Evolutionary conservation across 1,140 invertebrate species (phyloP), one percentile per base, ranked within the genome.

Genomic region (Habropoda laboriosa): DNA sequence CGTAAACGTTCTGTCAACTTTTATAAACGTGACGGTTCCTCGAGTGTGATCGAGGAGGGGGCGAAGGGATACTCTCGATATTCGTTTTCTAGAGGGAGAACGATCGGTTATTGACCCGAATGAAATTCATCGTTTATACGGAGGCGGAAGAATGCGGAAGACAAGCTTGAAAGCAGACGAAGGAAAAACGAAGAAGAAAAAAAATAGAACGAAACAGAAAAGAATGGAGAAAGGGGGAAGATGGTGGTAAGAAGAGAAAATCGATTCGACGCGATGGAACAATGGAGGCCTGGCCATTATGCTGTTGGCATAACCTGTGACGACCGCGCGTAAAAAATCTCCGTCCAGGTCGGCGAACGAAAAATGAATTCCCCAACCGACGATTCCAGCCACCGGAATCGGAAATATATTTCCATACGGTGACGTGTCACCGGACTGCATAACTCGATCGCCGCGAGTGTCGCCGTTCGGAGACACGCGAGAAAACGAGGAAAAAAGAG

Each of bases 311-410:
- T 66, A n/a, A 78, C 75, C 67, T 78, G 55, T 60, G 51, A 71
- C 35, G 18, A 18, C 32, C 8, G 21, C 49, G 70, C 53, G 53
- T 70, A 72, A 72, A n/a, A 72, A 60, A 72, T 61, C 70, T 77
- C 45, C 45, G 63, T 53, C 24, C 57, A 32, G 67, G 55, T 79
- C 45, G 68, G 13, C 57, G 76, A 72, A 72, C 55, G 57, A 72
- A 51, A 79, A 61, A 72, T 61, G 47, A 61, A 78, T 71, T 60
- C 66, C n/a, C 27, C 2, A 27, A n/a, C n/a, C 38, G 61, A 67
- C 47, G 58, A 32, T 63, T 32, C 60, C 6, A 51, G 13, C 61
- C n/a, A 18, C 21, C 42, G 45, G 58, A 67, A 2, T 7, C 30
- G n/a, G 7, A n/a, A 51, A 64, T n/a, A n/a, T n/a, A n/a, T 74